phyloP scores from a whole-genome alignment of 2,113 vertebrate genomes.

The Nansenia antarctica region DNA sequence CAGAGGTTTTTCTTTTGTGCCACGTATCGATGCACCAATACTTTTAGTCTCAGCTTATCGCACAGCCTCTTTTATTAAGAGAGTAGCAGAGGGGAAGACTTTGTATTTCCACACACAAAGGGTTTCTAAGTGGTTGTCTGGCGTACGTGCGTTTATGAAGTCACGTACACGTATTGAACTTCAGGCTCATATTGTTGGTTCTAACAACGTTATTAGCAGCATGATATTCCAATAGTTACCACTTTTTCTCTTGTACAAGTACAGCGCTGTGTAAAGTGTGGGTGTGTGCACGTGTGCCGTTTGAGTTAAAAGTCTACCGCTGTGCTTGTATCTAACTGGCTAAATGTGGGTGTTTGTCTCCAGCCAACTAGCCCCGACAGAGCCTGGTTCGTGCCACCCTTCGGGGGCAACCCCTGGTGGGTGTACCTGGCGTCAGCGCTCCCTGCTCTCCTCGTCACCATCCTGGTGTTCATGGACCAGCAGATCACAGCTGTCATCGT shows the following conservation, averaged over 20 bases:
- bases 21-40: conserved; percentile 19
- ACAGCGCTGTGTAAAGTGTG: not conserved
- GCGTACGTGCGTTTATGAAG: too few relatives aligned
- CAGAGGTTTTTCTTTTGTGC: conserved; percentile 12
- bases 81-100: not conserved
- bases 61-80: not conserved
- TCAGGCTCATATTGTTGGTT: too few relatives aligned
- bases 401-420: conserved; percentile 98
- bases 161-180: too few relatives aligned
- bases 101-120: not conserved
- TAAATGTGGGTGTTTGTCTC: not conserved
- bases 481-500: conserved; percentile 98
- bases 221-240: too few relatives aligned
- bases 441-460: conserved; percentile 94
- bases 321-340: not conserved
- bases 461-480: conserved; percentile 99
- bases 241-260: too few relatives aligned
- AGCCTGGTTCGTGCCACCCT: conserved; percentile 91
- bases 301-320: not conserved
- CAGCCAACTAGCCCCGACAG: conserved; percentile 89
- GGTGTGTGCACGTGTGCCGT: not conserved
- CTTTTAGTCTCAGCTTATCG: conserved; percentile 1
- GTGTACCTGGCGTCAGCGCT: conserved; percentile 89
- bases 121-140: too few relatives aligned
- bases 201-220: too few relatives aligned